Conservation (phyloP, 2,113 vertebrate genomes). For the Agelaius tricolor region DNA sequence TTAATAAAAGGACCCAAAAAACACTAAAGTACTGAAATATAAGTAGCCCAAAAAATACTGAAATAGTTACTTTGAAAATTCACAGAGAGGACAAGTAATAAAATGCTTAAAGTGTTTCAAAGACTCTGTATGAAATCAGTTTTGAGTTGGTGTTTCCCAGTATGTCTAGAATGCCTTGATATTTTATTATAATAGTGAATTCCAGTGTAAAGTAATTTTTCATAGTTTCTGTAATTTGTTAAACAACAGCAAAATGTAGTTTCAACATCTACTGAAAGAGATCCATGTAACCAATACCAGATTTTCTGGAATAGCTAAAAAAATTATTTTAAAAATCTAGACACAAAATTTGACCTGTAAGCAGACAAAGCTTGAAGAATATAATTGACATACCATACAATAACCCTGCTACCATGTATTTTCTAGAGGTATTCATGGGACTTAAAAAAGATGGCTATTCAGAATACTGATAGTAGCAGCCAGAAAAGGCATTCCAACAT, state of each 20-base stretch:
- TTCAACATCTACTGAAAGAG: background rate
- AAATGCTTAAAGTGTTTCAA: background rate
- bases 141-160: background rate
- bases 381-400: background rate
- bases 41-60: background rate
- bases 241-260: background rate
- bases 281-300: background rate
- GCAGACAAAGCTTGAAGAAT: background rate
- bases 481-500: background rate
- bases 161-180: background rate
- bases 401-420: background rate
- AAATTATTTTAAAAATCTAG: too few species aligned
- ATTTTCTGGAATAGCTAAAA: background rate
- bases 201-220: background rate
- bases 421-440: background rate
- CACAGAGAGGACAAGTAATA: background rate
- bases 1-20: background rate
- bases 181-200: background rate
- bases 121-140: background rate
- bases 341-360: background rate
- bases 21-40: background rate
- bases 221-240: background rate
- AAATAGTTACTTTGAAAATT: background rate
- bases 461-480: background rate
- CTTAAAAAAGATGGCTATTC: background rate